Conservation (phyloP, 1,140 invertebrate species). For the Mya arenaria region DNA sequence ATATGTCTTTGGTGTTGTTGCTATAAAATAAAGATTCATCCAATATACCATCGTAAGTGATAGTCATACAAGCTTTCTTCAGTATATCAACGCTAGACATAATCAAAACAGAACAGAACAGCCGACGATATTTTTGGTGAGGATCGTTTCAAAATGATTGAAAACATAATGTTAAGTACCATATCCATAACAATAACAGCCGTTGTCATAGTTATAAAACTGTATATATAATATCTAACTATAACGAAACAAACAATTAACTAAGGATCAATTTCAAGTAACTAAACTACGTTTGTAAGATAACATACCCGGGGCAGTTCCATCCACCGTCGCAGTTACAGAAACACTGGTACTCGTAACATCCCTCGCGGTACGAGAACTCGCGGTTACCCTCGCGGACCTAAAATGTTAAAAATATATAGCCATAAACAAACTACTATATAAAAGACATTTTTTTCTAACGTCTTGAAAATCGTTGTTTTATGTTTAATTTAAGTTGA, state of each 20-base stretch:
- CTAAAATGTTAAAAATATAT: not conserved
- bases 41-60: not conserved
- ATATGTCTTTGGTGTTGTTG: slow-evolving; percentile 19
- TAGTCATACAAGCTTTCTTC: not conserved
- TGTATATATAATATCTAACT: not conserved
- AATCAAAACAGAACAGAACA: not conserved
- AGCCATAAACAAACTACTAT: not conserved
- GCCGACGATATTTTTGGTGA: too few relatives aligned
- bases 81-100: not conserved
- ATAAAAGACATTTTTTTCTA: not conserved
- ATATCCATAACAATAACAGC: not conserved
- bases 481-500: not conserved
- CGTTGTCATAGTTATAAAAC: not conserved
- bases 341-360: slow-evolving; percentile 60
- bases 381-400: slow-evolving; percentile 30
- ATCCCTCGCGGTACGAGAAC: slow-evolving; percentile 62
- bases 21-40: not conserved
- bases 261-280: not conserved
- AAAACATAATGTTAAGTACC: too few relatives aligned
- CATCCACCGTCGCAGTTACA: slow-evolving; percentile 66
- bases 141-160: too few relatives aligned
- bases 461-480: not conserved
- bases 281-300: not conserved
- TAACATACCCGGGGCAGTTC: slow-evolving; percentile 50
- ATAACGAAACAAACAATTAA: not conserved